Evolutionary conservation across 1,140 invertebrate species (phyloP), one percentile per base, ranked within the genome.

Genomic region (Penaeus chinensis): DNA sequence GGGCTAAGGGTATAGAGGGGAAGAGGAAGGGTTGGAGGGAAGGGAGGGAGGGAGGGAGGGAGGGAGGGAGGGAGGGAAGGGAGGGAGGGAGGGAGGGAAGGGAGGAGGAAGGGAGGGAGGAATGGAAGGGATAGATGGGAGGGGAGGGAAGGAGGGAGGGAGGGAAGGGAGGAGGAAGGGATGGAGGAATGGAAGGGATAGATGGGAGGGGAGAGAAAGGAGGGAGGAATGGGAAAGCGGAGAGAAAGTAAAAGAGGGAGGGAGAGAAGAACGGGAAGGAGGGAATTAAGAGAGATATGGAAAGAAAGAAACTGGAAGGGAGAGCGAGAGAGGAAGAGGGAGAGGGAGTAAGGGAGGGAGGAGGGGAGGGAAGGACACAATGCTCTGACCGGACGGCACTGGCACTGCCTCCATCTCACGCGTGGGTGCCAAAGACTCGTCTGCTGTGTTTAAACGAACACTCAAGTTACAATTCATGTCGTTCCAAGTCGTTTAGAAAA

Each of bases 241-340:
- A 13, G 0, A 4, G 11, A 13, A 13, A 13, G 47, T 10, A 47
- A 13, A 13, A 47, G 47, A 13, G 47, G 11, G 47, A 13, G 47
- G 11, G 7, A 13, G 47, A 47, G 11, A 13, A 13, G 11, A 13
- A 13, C 7, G 11, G 7, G 47, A 5, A 47, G 11, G 47, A 13
- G 11, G 47, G 11, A 47, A 13, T 7, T 7, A 47, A 47, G 47
- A 13, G 4, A 13, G 5, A 60, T 77, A 61, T 8, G 42, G 16
- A 24, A 42, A 62, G 71, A 74, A 77, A 63, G 63, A 77, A 61
- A 85, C 61, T 71, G 78, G 63, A 77, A 71, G 65, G 11, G 16
- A 32, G 18, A 18, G 74, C 18, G 42, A 42, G 24, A 77, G 42
- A 42, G 27, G 18, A 11, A 42, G 32, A 18, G 27, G 24, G 18